Evolutionary conservation across 1,140 invertebrate species (phyloP), one percentile per base, ranked within the genome.

Genomic region (Steinernema feltiae): DNA sequence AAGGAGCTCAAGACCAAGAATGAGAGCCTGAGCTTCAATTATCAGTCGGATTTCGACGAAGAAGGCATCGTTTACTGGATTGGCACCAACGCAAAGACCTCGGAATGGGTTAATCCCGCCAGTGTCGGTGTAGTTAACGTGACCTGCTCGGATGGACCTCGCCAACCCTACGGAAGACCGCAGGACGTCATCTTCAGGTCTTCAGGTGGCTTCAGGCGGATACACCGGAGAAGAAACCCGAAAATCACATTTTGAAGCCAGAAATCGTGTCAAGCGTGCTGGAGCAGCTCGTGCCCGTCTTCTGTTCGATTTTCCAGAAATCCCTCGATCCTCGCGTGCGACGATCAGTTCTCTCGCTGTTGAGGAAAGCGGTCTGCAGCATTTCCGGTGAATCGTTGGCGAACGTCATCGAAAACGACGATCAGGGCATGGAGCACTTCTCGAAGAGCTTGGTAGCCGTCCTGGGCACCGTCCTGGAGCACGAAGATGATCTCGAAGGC

Each of bases 31-130:
- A 88, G 87, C 1, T 94, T 95, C 82, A 90, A 89, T 76, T 92
- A 96, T 87, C 91, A 92, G 82, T 91, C 92, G 80, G 96, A 99
- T 87, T 99, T 99, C 87, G 97, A 99, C 89, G 94, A 98, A 82
- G 94, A 97, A 87, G 97, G 97, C 12, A 86, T 99, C 1, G 89
- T 99, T 3, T 98, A 95, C 86, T 99, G 94, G 91, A 93, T 98
- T 80, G 96, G 96, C 75, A 95, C 94, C 2, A 99, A 99, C 88
- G 94, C 91, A 53, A 94, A 90, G 85, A 93, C 93, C 63, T 84
- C 89, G 12, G 95, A 98, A 83, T 99, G 96, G 96, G 93, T 97
- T 0, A 99, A 99, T 88, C 96, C 97, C 0, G 94, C 92, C 0
- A 93, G 94, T 76, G 95, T 95, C 86, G 94, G 94, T 15, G 89